Conservation (phyloP, 23 tunicate genomes). For the Pegea sp. region DNA sequence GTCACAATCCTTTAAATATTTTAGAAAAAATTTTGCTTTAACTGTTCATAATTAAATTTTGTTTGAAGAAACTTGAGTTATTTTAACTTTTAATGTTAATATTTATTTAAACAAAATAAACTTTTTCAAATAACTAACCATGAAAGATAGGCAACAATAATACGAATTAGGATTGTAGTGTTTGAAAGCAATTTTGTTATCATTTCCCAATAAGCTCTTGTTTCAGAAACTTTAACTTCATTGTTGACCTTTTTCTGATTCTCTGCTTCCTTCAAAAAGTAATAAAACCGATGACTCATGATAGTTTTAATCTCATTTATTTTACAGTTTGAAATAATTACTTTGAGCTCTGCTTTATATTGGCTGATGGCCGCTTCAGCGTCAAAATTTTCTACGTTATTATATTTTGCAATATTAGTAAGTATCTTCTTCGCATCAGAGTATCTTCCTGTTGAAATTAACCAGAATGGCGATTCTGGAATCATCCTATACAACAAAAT, state of each 20-base stretch:
- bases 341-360: no score
- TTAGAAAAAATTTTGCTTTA: no score
- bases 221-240: no score
- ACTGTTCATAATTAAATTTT: no score
- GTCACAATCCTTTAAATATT: slow-evolving; percentile 14
- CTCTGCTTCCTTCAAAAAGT: no score
- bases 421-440: slow-evolving; percentile 2
- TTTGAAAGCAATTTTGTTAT: neutral
- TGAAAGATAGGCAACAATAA: slow-evolving; percentile 1
- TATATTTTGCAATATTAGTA: slow-evolving; percentile 5
- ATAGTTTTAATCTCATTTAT: no score
- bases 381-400: neutral
- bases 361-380: neutral
- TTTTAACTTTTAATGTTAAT: neutral
- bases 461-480: slow-evolving; percentile 15
- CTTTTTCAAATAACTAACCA: neutral
- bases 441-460: slow-evolving; percentile 11
- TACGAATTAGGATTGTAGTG: neutral
- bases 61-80: neutral
- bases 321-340: no score
- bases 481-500: slow-evolving; percentile 1
- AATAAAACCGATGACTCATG: no score
- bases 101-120: neutral
- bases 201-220: neutral
- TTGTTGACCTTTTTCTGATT: no score